Evolutionary conservation across 2,797 vertebrate genomes (phyloP), one percentile per base, ranked within the genome.

Genomic region (Cetoscarus ocellatus): DNA sequence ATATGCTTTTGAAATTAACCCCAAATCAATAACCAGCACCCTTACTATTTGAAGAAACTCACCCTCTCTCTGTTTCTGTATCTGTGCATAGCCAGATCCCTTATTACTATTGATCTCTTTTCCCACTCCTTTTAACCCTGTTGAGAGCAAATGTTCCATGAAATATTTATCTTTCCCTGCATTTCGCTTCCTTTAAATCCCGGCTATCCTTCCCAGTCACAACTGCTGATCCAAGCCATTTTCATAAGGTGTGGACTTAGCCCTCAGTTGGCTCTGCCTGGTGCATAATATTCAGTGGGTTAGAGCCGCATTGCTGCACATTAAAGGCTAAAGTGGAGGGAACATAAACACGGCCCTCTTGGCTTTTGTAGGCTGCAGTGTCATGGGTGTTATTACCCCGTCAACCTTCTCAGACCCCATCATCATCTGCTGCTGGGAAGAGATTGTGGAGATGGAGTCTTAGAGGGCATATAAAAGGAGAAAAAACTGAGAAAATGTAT

Each of bases 121-220:
- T 65, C 61, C 9, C 44, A 36, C 59, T 64, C 54, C 40, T 84
- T 84, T 77, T 67, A 82, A 75, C 80, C 68, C 62, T 48, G 80
- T 57, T 62, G 68, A 67, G 73, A 70, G 60, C 75, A 86, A 86
- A 76, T 69, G 63, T 69, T 68, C 55, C 70, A 87, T 89, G 47
- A 86, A 89, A 91, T 81, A 90, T 90, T 80, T 83, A 91, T 87
- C 27, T 85, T 81, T 43, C 56, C 73, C 69, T 36, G 44, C 63
- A 72, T 75, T 59, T 61, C n/a, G 55, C 43, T 59, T 52, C 60
- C 67, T 69, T 68, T 35, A 83, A 80, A 87, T 79, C 55, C 42
- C 1, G 61, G 44, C 72, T 73, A 69, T 82, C 82, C 74, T 83
- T 70, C 35, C 39, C 56, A 85, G 77, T 84, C 82, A 87, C 82